Evolutionary conservation across 2,113 vertebrate species (phyloP).

Genomic region (Cololabis saira): DNA sequence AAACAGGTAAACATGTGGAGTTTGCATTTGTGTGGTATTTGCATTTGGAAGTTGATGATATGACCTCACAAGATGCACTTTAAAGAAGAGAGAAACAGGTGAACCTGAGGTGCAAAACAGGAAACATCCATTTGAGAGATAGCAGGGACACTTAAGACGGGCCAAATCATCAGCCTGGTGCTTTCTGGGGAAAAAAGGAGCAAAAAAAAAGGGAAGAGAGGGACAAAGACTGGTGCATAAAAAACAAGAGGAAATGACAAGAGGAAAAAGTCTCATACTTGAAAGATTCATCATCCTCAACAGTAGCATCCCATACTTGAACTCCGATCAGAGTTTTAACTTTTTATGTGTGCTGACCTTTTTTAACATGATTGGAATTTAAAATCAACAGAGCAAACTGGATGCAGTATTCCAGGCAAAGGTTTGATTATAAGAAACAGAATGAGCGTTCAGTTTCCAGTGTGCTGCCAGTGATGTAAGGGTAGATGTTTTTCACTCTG

Average conservation of each 20-base stretch:
- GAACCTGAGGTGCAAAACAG: too few species aligned
- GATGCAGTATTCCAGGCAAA: not conserved
- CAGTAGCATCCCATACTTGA: not conserved
- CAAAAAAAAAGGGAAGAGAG: not conserved
- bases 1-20: too few species aligned
- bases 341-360: not conserved
- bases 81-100: too few species aligned
- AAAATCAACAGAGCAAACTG: not conserved
- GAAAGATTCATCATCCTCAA: not conserved
- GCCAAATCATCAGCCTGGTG: too few species aligned
- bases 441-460: conserved; percentile 9
- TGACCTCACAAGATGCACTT: too few species aligned
- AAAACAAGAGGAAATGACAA: not conserved
- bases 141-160: too few species aligned
- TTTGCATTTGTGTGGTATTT: too few species aligned
- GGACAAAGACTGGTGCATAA: not conserved
- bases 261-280: not conserved
- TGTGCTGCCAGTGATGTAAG: conserved; percentile 7
- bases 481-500: conserved; percentile 16
- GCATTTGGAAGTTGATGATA: too few species aligned
- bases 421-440: not conserved
- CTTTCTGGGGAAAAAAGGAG: not conserved
- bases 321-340: not conserved
- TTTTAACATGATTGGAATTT: not conserved
- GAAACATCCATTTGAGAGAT: too few species aligned